These are phyloP conservation scores for Chaetodon trifasciatus DNA, from an alignment of 2,797 vertebrate genomes.

Conservation along the genomic window DNA sequence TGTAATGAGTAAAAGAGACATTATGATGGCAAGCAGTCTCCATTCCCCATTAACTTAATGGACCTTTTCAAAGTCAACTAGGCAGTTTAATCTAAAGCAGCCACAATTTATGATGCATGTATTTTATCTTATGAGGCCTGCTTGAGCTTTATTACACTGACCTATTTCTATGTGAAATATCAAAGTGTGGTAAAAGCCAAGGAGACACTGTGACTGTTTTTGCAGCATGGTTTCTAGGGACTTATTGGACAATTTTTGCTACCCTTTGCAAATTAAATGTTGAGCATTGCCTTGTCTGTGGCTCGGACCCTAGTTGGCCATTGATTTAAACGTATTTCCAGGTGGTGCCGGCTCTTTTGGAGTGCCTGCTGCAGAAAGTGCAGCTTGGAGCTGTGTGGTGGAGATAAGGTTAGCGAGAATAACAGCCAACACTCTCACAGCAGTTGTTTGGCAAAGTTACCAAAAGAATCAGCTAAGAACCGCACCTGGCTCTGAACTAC, in stretches of 20 bases:
- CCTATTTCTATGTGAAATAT: slow-evolving; percentile 15
- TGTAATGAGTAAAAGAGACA: slow-evolving; percentile 44
- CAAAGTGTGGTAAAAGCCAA: slow-evolving; percentile 9
- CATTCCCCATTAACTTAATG: slow-evolving; percentile 47
- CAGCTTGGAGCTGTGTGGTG: slow-evolving; percentile 57
- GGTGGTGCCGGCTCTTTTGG: slow-evolving; percentile 32
- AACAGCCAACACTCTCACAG: slow-evolving; percentile 32
- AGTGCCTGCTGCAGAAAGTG: slow-evolving; percentile 38
- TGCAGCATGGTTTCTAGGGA: slow-evolving; percentile 19
- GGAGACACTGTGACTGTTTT: slow-evolving; percentile 22
- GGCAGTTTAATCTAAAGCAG: slow-evolving; percentile 35
- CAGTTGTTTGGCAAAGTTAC: slow-evolving; percentile 20
- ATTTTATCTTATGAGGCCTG: slow-evolving; percentile 30
- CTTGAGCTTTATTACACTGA: slow-evolving; percentile 29
- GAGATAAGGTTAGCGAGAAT: slow-evolving; percentile 61
- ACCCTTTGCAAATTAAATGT: not conserved
- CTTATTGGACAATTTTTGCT: slow-evolving; percentile 10
- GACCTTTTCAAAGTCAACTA: slow-evolving; percentile 51
- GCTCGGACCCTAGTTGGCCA: slow-evolving; percentile 25
- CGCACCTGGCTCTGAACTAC: slow-evolving; percentile 37
- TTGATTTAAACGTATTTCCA: slow-evolving; percentile 53
- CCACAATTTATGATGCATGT: slow-evolving; percentile 42
- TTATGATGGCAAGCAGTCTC: slow-evolving; percentile 29
- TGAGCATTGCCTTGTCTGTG: slow-evolving; percentile 1
- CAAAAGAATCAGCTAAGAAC: slow-evolving; percentile 28